phyloP scores from a whole-genome alignment of 2,888 invertebrate species.

The Neocrepidodera transversa region DNA sequence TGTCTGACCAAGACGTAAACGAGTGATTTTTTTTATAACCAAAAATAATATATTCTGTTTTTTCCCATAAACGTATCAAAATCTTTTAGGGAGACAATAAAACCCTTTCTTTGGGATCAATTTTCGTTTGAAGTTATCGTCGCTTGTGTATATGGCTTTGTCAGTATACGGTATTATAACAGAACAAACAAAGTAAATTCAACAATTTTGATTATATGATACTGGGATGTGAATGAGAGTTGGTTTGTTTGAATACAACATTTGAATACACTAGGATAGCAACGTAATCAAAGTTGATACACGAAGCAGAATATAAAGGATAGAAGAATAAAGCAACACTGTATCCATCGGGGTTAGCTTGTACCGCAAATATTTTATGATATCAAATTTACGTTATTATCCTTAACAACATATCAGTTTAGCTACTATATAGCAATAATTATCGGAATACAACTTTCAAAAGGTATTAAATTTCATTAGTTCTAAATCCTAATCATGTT shows the following conservation, averaged over 20 bases:
- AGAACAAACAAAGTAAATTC: slow-evolving; percentile 41
- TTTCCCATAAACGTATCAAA: too few species aligned
- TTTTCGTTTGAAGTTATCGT: slow-evolving; percentile 38
- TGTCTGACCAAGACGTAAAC: too few species aligned
- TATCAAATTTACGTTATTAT: too few species aligned
- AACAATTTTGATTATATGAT: slow-evolving; percentile 42
- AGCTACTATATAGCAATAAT: too few species aligned
- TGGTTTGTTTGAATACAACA: slow-evolving; percentile 39
- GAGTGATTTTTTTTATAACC: too few species aligned
- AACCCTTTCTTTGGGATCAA: background rate
- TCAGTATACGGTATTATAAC: slow-evolving; percentile 34
- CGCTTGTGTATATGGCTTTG: slow-evolving; percentile 33
- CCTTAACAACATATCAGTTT: too few species aligned
- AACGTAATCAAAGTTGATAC: slow-evolving; percentile 42
- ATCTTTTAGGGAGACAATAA: background rate
- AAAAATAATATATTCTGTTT: too few species aligned
- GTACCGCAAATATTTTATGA: background rate
- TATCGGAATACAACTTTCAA: too few species aligned
- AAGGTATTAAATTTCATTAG: too few species aligned
- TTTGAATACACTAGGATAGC: slow-evolving; percentile 41
- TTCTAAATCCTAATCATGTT: too few species aligned
- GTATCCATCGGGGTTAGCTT: slow-evolving; percentile 2
- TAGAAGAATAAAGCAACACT: background rate
- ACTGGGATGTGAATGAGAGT: slow-evolving; percentile 34
- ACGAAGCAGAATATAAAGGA: slow-evolving; percentile 22